Base-by-base conservation (phyloP, 2,113 vertebrate species). In the Sinosuthora webbiana region DNA sequence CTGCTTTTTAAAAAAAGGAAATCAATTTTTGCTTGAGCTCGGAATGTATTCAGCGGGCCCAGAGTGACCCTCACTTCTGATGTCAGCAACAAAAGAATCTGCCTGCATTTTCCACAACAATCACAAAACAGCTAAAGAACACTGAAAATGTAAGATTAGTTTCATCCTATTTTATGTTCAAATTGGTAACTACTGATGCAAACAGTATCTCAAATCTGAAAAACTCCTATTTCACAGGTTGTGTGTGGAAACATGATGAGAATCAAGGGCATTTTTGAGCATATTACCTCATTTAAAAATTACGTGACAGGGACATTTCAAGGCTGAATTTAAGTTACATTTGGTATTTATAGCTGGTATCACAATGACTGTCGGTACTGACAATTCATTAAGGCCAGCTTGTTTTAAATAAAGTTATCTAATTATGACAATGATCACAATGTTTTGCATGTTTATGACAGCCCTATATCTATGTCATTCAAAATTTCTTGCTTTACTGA, bases 11-110 rank as follows among this genome's bases (percentile, higher is more conserved):
- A 97, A 97, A 95, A 98, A 98, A 98, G 97, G 96, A 98, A 98
- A 98, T 98, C 96, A 98, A 98, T 98, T 98, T 98, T 98, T 98
- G 94, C 96, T 98, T 95, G 91, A 97, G 95, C 97, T 98, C 94
- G 97, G 96, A 98, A 98, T 97, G 97, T 96, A 97, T 95, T 98
- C 97, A 57, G 85, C 42, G 52, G 95, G 97, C 97, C 95, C 94
- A 93, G 90, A 97, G 65, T 97, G 97, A 98, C 97, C 97, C 87
- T 92, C 93, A 92, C 94, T 97, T 97, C 97, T 97, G 97, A 98
- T 97, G 97, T 97, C 97, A 98, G 97, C 97, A 96, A 98, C 97
- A 98, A 98, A 98, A 97, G 97, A 89, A 86, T 96, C 93, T 95
- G 91, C 93, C 89, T 95, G 92, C 88, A 77, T 97, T 98, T 97